These are phyloP conservation scores for Himalopsyche kuldschensis DNA, from an alignment of 2,888 invertebrate genomes.

Conservation along the genomic window DNA sequence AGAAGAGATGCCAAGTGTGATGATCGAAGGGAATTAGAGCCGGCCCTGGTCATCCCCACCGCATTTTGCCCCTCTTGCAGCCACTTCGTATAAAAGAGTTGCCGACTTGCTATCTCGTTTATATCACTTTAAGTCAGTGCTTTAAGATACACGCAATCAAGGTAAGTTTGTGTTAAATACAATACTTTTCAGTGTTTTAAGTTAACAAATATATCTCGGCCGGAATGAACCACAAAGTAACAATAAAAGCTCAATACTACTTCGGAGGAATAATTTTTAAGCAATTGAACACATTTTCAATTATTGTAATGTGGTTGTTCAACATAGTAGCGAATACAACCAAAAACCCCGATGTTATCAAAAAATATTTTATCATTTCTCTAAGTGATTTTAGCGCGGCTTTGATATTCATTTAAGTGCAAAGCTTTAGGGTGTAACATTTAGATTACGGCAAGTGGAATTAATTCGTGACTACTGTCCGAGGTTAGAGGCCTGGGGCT, in stretches of 20 bases:
- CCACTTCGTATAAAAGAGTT: slow-evolving; percentile 30
- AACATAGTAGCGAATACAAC: too few species aligned
- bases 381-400: too few species aligned
- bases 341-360: too few species aligned
- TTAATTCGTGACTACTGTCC: too few species aligned
- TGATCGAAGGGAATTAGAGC: not conserved
- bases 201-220: not conserved
- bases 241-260: not conserved
- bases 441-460: too few species aligned
- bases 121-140: slow-evolving; percentile 26
- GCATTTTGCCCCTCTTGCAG: slow-evolving; percentile 17
- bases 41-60: slow-evolving; percentile 7
- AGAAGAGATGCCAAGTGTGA: not conserved
- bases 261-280: not conserved
- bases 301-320: not conserved
- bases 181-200: not conserved
- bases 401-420: too few species aligned
- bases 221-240: not conserved
- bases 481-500: too few species aligned
- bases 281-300: not conserved
- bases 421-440: too few species aligned
- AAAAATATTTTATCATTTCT: too few species aligned
- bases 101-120: slow-evolving; percentile 32
- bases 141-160: slow-evolving; percentile 25
- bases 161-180: slow-evolving; percentile 27